These are phyloP conservation scores for Chelonus insularis DNA, from an alignment of 1,140 invertebrate genomes.

Conservation along the genomic window DNA sequence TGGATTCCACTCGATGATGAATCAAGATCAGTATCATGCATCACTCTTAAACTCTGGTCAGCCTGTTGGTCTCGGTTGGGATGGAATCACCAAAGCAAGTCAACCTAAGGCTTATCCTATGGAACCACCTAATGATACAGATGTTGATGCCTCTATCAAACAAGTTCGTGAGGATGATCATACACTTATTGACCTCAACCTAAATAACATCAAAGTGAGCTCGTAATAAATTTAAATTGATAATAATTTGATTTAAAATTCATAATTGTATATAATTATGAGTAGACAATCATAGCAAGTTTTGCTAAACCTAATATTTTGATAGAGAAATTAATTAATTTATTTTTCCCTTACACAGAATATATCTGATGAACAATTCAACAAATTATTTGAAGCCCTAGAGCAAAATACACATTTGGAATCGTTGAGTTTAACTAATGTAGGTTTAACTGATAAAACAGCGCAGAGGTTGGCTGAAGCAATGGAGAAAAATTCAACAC, in stretches of 20 bases:
- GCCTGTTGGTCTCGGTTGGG: slow-evolving; percentile 83
- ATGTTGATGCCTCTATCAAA: slow-evolving; percentile 88
- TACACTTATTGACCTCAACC: slow-evolving; percentile 86
- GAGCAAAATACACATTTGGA: slow-evolving; percentile 90
- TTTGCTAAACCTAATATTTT: too few species aligned
- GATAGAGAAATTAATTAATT: slow-evolving; percentile 15
- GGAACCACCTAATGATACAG: slow-evolving; percentile 93
- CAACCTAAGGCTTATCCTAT: slow-evolving; percentile 87
- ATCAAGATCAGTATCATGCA: slow-evolving; percentile 99
- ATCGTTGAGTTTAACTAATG: slow-evolving; percentile 90
- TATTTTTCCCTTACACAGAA: too few species aligned
- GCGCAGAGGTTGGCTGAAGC: slow-evolving; percentile 82
- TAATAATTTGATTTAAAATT: too few species aligned
- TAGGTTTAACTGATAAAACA: slow-evolving; percentile 86
- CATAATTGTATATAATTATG: too few species aligned
- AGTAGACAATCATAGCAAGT: too few species aligned
- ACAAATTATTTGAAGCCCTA: slow-evolving; percentile 84
- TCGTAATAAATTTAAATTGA: too few species aligned
- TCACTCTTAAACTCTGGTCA: slow-evolving; percentile 90
- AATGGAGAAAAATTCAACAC: slow-evolving; percentile 81
- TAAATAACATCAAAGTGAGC: slow-evolving; percentile 98
- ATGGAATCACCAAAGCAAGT: slow-evolving; percentile 92
- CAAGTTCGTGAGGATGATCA: slow-evolving; percentile 87
- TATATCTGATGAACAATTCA: slow-evolving; percentile 95
- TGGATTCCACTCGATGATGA: slow-evolving; percentile 99